Evolutionary conservation across 2,797 vertebrate species (phyloP).

Genomic region (Garrulus glandarius): DNA sequence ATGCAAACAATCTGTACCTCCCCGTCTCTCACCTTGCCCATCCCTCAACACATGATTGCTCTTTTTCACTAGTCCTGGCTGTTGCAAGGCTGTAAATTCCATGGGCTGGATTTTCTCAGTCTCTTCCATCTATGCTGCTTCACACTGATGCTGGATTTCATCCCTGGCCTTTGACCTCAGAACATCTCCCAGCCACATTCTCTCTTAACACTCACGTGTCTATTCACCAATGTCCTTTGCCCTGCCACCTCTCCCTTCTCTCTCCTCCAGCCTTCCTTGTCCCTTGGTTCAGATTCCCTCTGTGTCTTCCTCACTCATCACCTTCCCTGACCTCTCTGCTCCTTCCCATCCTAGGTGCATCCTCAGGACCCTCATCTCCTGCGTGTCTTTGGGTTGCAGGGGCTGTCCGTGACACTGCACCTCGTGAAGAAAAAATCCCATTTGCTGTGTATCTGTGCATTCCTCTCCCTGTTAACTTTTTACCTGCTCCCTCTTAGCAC

Average conservation of each 20-base stretch:
- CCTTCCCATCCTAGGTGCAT: background rate
- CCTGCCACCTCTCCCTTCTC: background rate
- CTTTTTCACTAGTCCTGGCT: background rate
- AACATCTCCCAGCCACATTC: background rate
- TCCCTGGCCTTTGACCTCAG: background rate
- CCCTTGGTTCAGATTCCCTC: background rate
- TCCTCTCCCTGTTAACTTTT: background rate
- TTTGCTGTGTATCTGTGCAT: background rate
- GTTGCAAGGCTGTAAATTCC: background rate
- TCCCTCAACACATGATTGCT: background rate
- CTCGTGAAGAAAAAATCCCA: background rate
- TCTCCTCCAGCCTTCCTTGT: background rate
- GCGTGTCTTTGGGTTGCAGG: rapidly evolving
- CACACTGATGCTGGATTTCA: background rate
- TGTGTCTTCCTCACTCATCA: background rate
- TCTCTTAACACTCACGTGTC: background rate
- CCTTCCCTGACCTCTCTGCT: background rate
- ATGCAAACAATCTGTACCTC: background rate
- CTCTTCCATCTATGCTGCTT: rapidly evolving
- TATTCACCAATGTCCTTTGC: background rate
- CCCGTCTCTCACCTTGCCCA: background rate
- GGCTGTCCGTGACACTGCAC: background rate
- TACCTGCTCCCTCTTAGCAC: slow-evolving; percentile 52
- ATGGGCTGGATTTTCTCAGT: background rate
- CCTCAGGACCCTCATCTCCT: background rate